Conservation (phyloP, 2,113 vertebrate species). For the Pseudorasbora parva region DNA sequence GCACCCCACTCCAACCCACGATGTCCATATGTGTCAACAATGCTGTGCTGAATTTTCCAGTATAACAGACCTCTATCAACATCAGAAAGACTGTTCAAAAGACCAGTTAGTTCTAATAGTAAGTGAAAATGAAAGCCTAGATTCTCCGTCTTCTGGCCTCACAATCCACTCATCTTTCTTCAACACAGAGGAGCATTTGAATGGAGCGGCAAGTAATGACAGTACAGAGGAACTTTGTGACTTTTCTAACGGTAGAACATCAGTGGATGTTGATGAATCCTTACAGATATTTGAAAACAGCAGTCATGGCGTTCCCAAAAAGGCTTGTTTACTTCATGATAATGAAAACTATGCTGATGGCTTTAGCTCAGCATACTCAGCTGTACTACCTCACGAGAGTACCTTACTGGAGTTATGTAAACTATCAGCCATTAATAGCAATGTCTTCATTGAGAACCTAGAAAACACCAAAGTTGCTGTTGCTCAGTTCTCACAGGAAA, state of each 20-base stretch:
- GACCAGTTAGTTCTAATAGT: slow-evolving; percentile 97
- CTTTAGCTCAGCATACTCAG: slow-evolving; percentile 79
- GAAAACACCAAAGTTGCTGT: slow-evolving; percentile 99
- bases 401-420: slow-evolving; percentile 90
- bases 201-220: slow-evolving; percentile 84
- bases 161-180: slow-evolving; percentile 83
- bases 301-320: background rate
- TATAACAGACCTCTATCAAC: slow-evolving; percentile 92
- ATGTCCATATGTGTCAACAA: slow-evolving; percentile 94
- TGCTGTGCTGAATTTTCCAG: slow-evolving; percentile 99
- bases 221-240: slow-evolving; percentile 85
- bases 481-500: slow-evolving; percentile 95
- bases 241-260: slow-evolving; percentile 82
- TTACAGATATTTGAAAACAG: slow-evolving; percentile 83
- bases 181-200: slow-evolving; percentile 88
- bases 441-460: slow-evolving; percentile 97
- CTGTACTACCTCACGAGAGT: slow-evolving; percentile 87
- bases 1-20: slow-evolving; percentile 85
- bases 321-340: slow-evolving; percentile 4
- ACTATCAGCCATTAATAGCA: slow-evolving; percentile 95
- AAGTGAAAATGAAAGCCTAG: slow-evolving; percentile 84
- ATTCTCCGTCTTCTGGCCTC: slow-evolving; percentile 86
- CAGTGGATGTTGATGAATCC: slow-evolving; percentile 84
- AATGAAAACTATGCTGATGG: slow-evolving; percentile 71
- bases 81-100: slow-evolving; percentile 98